Evolutionary conservation across 1,140 invertebrate species (phyloP), one percentile per base, ranked within the genome.

Genomic region (Drosophila sechellia): DNA sequence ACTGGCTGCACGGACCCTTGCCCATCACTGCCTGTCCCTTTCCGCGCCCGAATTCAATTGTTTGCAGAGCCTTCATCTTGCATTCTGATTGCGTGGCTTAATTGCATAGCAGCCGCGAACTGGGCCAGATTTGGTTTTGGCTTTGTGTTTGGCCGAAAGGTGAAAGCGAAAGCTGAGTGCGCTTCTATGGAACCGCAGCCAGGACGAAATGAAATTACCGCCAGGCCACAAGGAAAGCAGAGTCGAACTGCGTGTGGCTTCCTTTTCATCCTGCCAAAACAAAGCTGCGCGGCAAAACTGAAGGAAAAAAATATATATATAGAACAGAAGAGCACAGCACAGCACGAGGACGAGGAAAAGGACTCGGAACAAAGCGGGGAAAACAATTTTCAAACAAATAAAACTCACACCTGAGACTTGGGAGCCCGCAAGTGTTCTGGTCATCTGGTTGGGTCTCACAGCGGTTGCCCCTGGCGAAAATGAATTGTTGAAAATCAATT

Each of bases 61-160:
- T 86, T 83, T 79, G 79, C 64, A 45, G 34, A 78, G 83, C 84
- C 83, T 89, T 83, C 84, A 87, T 87, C 84, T 87, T 87, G 83
- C 84, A 87, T 87, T 87, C 84, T 87, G 83, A 87, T 87, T 87
- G 83, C 84, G 84, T 46, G 84, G 84, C 84, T 89, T 89, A 87
- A 87, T 87, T 87, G 83, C 83, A 83, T 48, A 70, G 65, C 63
- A 52, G 73, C 46, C 58, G 52, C 34, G 35, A 64, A 65, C 46
- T 85, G 72, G 54, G 60, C 57, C 79, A 86, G 79, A 81, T 78
- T 85, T 81, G 52, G 50, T 48, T 68, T 69, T n/a, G 45, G 45
- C 6, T 27, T 34, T 55, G 49, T 35, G 43, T 50, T 74, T 40
- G 35, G 37, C 43, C 69, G 53, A 60, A 73, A 76, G 66, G 66